Evolutionary conservation across 92 coral and sea anemone species (phyloP), one percentile per base, ranked within the genome.

Genomic region (Phymanthus crucifer): DNA sequence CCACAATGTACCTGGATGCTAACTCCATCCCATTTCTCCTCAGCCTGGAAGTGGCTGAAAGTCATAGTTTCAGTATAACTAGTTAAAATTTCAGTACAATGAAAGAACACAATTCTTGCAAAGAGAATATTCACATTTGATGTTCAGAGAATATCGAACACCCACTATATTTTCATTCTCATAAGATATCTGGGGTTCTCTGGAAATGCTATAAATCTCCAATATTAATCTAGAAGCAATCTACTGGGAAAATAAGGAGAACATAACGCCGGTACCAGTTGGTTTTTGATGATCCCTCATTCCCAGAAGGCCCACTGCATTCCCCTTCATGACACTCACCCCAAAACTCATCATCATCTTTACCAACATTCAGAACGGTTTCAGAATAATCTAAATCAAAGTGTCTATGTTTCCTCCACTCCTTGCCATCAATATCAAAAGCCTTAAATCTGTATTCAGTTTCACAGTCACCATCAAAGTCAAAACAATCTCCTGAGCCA

Each of bases 291-390:
- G 79, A 73, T 9, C 72, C 85, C 24, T 57, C 79, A 37, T 81
- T 81, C 18, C 85, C 85, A 18, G 77, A 71, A 3, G 85, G 85
- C 18, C 85, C 85, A 72, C 43, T 81, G 33, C 72, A 70, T 46
- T 73, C 71, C 13, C 72, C 78, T 11, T 72, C 79, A 58, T 72
- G 12, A 24, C 72, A 74, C n/a, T 72, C 70, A n/a, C 85, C 85
- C 85, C 85, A 81, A 37, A 81, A 71, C 79, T 73, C 79, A 45
- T 77, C 64, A 45, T 76, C 72, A 50, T 83, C 83, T 34, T 21
- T 34, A 11, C 77, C 50, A 79, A 83, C 80, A 67, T 83, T 83
- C 40, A 83, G 37, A 10, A 83, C 87, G 27, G 69, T 78, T 32
- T 76, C 24, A 12, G 17, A 46, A 1, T 67, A 31, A 32, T 68